These are phyloP conservation scores for Zaprionus obscuricornis DNA, from an alignment of 2,888 invertebrate species.

Conservation along the genomic window DNA sequence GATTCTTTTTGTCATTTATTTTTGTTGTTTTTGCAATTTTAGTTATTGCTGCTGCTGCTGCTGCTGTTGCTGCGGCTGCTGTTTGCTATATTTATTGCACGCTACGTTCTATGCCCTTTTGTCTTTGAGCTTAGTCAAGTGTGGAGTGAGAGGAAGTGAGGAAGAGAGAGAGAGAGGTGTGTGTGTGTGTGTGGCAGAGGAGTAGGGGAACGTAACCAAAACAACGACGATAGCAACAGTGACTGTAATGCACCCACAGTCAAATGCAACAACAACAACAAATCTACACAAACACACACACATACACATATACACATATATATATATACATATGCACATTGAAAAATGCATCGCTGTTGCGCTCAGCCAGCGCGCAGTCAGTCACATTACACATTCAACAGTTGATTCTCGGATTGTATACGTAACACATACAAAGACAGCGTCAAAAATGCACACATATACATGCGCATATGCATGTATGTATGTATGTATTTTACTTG, in stretches of 20 bases:
- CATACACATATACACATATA: neutral
- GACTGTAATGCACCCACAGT: slow-evolving; percentile 62
- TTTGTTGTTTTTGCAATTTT: slow-evolving; percentile 12
- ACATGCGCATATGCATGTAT: slow-evolving; percentile 9
- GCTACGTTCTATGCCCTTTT: slow-evolving; percentile 55
- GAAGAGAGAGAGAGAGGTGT: no score
- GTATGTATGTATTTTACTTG: no score
- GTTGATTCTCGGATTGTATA: slow-evolving; percentile 61
- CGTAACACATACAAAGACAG: slow-evolving; percentile 13
- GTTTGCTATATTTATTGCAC: slow-evolving; percentile 18
- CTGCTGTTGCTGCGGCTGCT: slow-evolving; percentile 26
- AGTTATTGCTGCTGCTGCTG: slow-evolving; percentile 33
- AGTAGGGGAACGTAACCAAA: neutral
- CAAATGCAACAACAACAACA: slow-evolving; percentile 36
- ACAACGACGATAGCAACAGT: slow-evolving; percentile 31
- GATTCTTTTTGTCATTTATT: slow-evolving; percentile 12
- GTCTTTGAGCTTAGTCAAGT: slow-evolving; percentile 52
- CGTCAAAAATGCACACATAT: no score
- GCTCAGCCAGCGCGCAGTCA: slow-evolving; percentile 39
- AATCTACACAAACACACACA: slow-evolving; percentile 6
- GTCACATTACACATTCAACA: slow-evolving; percentile 69
- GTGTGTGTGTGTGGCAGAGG: slow-evolving; percentile 18
- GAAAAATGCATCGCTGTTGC: slow-evolving; percentile 66
- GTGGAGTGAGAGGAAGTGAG: slow-evolving; percentile 3
- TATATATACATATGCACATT: neutral